Percentiles rank a stretch among this genome's conserved stretches.
Evolutionary conservation across 2,797 vertebrate genomes (phyloP).

Genomic region (Poeciliopsis gracilis): DNA sequence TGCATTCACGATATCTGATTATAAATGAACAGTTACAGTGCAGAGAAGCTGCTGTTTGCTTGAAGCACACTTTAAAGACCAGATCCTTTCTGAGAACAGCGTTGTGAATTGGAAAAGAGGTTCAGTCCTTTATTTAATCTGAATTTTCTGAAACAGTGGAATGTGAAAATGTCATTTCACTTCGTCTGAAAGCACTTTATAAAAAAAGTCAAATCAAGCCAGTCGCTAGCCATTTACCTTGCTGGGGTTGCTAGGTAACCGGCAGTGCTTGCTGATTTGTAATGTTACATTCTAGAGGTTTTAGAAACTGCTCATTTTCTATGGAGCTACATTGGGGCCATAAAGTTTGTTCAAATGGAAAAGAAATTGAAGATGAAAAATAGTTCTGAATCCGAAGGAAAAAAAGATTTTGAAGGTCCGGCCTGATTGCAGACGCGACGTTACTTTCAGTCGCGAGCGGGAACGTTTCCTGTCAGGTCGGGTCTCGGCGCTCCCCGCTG

Average conservation of each 20-base stretch:
- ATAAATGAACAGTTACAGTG: background rate
- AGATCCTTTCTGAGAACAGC: background rate
- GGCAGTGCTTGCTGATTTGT: too few relatives aligned
- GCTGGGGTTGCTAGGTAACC: too few relatives aligned
- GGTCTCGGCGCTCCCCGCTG: constrained; percentile 37
- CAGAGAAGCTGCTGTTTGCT: background rate
- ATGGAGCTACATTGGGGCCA: too few relatives aligned
- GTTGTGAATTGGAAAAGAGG: background rate
- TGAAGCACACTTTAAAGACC: background rate
- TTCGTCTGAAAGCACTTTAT: background rate
- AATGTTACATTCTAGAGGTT: too few relatives aligned
- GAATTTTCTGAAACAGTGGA: background rate
- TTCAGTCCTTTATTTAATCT: background rate
- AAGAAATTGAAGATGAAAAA: too few relatives aligned
- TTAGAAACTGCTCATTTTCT: too few relatives aligned
- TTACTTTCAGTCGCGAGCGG: constrained; percentile 22
- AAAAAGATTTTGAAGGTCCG: background rate
- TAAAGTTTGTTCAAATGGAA: too few relatives aligned
- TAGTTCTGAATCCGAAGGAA: too few relatives aligned
- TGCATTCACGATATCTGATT: background rate
- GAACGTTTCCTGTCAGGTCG: constrained; percentile 48
- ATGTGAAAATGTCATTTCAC: background rate
- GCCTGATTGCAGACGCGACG: constrained; percentile 1
- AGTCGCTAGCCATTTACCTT: too few relatives aligned
- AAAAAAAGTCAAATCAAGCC: too few relatives aligned